A percentile compares a stretch with the other conserved stretches of the same genome.
phyloP scores from a whole-genome alignment of 2,888 invertebrate species.

The Calameuta idolon region DNA sequence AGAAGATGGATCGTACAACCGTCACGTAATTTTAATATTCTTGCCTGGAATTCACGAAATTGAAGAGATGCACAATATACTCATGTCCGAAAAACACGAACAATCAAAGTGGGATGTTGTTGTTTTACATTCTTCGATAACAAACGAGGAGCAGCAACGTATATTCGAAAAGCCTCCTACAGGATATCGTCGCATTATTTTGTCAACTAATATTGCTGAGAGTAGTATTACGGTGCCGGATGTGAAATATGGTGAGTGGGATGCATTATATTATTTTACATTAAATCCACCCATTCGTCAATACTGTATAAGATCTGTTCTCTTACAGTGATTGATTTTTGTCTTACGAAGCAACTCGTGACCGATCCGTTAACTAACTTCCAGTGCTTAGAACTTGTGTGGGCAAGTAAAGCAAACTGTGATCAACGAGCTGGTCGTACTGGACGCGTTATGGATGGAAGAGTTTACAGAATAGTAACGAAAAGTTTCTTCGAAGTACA shows the following conservation, averaged over 20 bases:
- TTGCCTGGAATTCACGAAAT: slow-evolving; percentile 91
- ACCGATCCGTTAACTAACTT: slow-evolving; percentile 84
- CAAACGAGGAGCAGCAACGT: slow-evolving; percentile 79
- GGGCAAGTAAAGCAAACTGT: slow-evolving; percentile 93
- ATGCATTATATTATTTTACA: neutral
- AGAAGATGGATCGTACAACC: slow-evolving; percentile 55
- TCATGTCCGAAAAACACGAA: slow-evolving; percentile 44
- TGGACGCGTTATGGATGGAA: slow-evolving; percentile 86
- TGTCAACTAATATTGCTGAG: slow-evolving; percentile 93
- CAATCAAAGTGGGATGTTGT: slow-evolving; percentile 71
- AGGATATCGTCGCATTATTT: slow-evolving; percentile 83
- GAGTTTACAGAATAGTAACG: slow-evolving; percentile 85
- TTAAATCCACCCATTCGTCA: neutral
- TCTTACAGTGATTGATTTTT: slow-evolving; percentile 90
- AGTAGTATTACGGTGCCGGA: slow-evolving; percentile 93
- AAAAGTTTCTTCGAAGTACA: slow-evolving; percentile 75
- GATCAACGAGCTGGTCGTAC: slow-evolving; percentile 91
- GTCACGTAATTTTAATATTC: slow-evolving; percentile 85
- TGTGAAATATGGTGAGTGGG: slow-evolving; percentile 78
- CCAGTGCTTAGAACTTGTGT: slow-evolving; percentile 80
- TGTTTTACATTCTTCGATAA: slow-evolving; percentile 81
- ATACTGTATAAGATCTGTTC: slow-evolving; percentile 14
- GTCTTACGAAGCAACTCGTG: slow-evolving; percentile 85
- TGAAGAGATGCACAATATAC: slow-evolving; percentile 73
- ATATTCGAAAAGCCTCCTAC: slow-evolving; percentile 74